phyloP scores from a whole-genome alignment of 2,888 invertebrate species.

The Ormyrus pomaceus region DNA sequence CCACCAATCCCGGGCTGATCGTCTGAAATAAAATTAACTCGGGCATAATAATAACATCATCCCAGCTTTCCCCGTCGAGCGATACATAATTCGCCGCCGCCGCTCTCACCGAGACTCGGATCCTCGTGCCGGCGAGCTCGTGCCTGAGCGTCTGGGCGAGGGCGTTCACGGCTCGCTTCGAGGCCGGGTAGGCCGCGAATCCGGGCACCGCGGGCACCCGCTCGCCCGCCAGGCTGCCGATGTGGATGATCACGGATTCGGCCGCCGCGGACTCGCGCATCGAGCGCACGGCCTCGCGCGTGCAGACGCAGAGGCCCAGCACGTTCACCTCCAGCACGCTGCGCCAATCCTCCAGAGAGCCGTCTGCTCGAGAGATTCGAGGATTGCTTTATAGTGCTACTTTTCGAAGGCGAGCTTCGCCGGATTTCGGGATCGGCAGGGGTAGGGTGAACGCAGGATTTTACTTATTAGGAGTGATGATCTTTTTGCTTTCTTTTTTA shows the following conservation, averaged over 20 bases:
- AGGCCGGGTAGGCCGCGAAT: conserved; percentile 78
- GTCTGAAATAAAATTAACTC: conserved; percentile 74
- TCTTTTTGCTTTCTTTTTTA: too few species aligned
- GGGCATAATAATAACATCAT: too few species aligned
- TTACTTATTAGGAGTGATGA: too few species aligned
- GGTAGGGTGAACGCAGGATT: too few species aligned
- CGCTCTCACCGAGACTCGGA: conserved; percentile 61
- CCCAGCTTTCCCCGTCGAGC: background rate
- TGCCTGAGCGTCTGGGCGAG: conserved; percentile 78
- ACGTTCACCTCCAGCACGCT: conserved; percentile 64
- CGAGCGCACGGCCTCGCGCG: conserved; percentile 63
- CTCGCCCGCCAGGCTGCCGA: conserved; percentile 78
- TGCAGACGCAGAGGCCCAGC: conserved; percentile 66
- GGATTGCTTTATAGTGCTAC: too few species aligned
- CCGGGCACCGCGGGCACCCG: conserved; percentile 76
- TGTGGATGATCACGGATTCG: conserved; percentile 79
- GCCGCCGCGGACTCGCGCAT: conserved; percentile 76
- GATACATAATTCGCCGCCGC: background rate
- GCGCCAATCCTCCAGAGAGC: conserved; percentile 71
- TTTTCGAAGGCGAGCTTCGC: too few species aligned
- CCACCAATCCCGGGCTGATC: conserved; percentile 80
- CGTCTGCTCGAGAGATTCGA: conserved; percentile 58
- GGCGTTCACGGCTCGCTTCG: conserved; percentile 79
- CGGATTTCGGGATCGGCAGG: too few species aligned
- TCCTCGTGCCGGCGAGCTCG: conserved; percentile 75